Base-by-base conservation (phyloP, 2,888 invertebrate species). In the Zelleria hepariella region DNA sequence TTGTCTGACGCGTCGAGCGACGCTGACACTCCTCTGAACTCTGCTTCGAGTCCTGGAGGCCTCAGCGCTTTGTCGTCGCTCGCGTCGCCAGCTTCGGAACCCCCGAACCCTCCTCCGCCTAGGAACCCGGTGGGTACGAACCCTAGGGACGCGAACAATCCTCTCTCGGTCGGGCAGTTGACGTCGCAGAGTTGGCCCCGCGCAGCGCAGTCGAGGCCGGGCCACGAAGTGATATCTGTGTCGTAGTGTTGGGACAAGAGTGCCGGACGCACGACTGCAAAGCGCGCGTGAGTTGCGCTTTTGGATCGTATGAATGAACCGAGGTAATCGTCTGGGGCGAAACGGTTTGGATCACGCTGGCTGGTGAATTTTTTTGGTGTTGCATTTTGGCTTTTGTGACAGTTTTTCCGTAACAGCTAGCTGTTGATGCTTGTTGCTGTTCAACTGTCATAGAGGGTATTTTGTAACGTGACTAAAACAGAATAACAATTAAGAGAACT, bases 121-220 rank as follows among this genome's bases (percentile, higher is more conserved):
- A 90, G 96, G 65, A 92, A 95, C 80, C 96, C 96, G 51, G 96
- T 96, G 60, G 96, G 96, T 62, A 96, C 96, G 55, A 96, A 96
- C 86, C 96, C 96, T 51, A 93, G 96, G 69, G 96, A 97, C 87
- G 94, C 95, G 66, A 97, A 97, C 89, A 96, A 97, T 90, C 97
- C 97, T 60, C 90, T 97, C 52, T 96, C 95, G 80, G 96, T 97
- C 61, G 96, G 96, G 73, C 96, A 96, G 85, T 89, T 97, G 68
- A 96, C 96, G 62, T 95, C 95, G 68, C 94, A 94, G 67, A 76
- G 78, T 47, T 86, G 88, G 88, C 86, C 87, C 0, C 74, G 88
- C 7, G 75, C 86, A 51, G 77, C 86, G 8, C 78, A 80, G 62
- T 59, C 84, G 24, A 68, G 85, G 54, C 80, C 85, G 56, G 68